Evolutionary conservation across 2,888 invertebrate genomes (phyloP).

Genomic region (Lepidonotus clava): DNA sequence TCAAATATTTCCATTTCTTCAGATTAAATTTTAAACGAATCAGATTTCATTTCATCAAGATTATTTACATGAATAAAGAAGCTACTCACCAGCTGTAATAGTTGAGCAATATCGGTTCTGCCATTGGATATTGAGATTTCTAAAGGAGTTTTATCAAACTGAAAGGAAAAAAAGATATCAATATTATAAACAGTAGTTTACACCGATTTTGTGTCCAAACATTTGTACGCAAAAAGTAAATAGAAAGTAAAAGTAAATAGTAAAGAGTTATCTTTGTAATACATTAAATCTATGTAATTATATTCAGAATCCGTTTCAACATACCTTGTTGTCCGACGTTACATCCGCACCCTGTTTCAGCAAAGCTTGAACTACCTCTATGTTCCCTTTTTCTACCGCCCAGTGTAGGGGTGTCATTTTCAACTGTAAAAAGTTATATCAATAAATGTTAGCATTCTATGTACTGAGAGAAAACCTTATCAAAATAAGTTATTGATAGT

Average conservation of each 20-base stretch:
- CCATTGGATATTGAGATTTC: constrained; percentile 83
- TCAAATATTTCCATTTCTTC: too few relatives aligned
- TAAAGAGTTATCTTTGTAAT: not conserved
- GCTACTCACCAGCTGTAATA: constrained; percentile 71
- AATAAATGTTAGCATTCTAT: too few relatives aligned
- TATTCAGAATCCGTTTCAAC: not conserved
- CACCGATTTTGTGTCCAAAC: too few relatives aligned
- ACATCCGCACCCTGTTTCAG: constrained; percentile 89
- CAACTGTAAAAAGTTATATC: too few relatives aligned
- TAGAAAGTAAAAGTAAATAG: too few relatives aligned
- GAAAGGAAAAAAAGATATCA: constrained; percentile 49
- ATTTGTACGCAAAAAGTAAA: too few relatives aligned
- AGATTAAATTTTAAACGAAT: not conserved
- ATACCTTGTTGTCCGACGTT: constrained; percentile 84
- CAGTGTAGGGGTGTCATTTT: constrained; percentile 96
- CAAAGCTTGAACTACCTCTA: constrained; percentile 86
- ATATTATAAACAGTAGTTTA: too few relatives aligned
- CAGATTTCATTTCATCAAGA: too few relatives aligned
- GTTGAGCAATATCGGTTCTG: constrained; percentile 79
- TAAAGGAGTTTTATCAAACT: constrained; percentile 78
- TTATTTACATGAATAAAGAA: not conserved
- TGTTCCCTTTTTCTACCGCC: constrained; percentile 92
- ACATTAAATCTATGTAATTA: not conserved
- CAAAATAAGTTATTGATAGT: too few relatives aligned
- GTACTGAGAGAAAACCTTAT: too few relatives aligned